phyloP scores from a whole-genome alignment of 2,113 vertebrate genomes.

The pig (Sus scrofa) region T2T-Sscrofa CM000822.6:31594501-31595000 shows the following conservation, averaged over 20 bases:
- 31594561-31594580: not conserved
- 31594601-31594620: too few relatives aligned
- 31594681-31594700: not conserved
- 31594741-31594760: not conserved
- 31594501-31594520: not conserved
- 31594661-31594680: not conserved
- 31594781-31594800: not conserved
- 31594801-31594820: not conserved
- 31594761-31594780: too few relatives aligned
- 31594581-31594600: not conserved
- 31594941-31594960: too few relatives aligned
- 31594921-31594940: too few relatives aligned
- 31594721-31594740: not conserved
- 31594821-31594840: too few relatives aligned
- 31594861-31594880: too few relatives aligned
- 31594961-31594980: too few relatives aligned
- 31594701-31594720: not conserved
- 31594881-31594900: too few relatives aligned
- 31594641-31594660: not conserved
- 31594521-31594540: not conserved
- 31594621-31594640: too few relatives aligned
- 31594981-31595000: too few relatives aligned
- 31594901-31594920: too few relatives aligned
- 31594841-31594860: too few relatives aligned
- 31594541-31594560: accelerated